These are phyloP conservation scores for Spheniscus mendiculus DNA, from an alignment of 2,113 vertebrate genomes.

Conservation along the genomic window DNA sequence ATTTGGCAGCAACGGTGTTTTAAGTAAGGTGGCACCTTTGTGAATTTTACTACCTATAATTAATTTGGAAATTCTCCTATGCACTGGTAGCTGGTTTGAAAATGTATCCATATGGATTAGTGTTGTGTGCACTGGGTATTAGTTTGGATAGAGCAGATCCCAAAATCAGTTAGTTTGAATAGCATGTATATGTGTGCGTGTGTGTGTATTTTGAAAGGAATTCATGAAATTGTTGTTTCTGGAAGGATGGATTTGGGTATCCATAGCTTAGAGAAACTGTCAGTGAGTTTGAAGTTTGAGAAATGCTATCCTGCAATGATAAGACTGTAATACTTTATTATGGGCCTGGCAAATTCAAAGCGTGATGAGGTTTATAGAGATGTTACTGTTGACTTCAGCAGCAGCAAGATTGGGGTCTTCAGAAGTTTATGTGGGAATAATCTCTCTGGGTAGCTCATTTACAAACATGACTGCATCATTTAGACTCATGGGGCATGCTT, in stretches of 20 bases:
- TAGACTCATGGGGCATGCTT: neutral
- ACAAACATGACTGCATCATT: constrained; percentile 34
- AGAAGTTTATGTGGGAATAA: constrained; percentile 14
- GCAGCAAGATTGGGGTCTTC: neutral
- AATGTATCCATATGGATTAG: neutral
- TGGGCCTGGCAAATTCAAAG: neutral
- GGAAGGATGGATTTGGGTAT: neutral
- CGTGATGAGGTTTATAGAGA: neutral
- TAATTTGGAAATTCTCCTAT: neutral
- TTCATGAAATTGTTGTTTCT: neutral
- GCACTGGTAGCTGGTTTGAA: neutral
- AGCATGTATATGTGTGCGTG: rapidly evolving
- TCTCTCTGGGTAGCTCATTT: constrained; percentile 32
- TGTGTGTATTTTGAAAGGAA: neutral
- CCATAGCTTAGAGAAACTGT: neutral
- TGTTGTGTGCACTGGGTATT: neutral
- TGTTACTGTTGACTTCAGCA: constrained; percentile 7
- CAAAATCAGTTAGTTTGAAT: neutral
- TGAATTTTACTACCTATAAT: neutral
- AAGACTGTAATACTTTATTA: neutral
- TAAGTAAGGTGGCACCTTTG: neutral
- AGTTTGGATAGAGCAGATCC: neutral
- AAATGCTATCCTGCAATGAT: neutral
- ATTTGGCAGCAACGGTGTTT: neutral
- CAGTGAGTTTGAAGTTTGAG: neutral